Percentiles rank a stretch among this genome's conserved stretches.
phyloP scores from a whole-genome alignment of 2,113 vertebrate genomes.

The Opisthocomus hoazin region DNA sequence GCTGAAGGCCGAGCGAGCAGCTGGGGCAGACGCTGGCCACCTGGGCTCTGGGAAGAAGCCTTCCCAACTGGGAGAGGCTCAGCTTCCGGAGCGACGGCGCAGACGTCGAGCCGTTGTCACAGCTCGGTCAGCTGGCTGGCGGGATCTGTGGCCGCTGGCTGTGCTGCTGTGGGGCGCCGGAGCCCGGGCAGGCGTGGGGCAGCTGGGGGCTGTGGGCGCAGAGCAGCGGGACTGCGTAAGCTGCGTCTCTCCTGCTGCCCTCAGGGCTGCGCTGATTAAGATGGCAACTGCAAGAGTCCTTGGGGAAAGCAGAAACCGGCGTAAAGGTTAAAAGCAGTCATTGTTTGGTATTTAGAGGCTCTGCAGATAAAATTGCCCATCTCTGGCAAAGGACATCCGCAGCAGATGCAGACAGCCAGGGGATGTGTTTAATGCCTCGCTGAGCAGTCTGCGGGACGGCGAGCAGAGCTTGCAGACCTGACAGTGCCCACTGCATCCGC shows the following conservation, averaged over 20 bases:
- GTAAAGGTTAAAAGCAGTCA: not conserved
- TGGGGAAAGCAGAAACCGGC: not conserved
- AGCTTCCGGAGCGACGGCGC: not conserved
- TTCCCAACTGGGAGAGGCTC: not conserved
- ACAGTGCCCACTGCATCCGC: not conserved
- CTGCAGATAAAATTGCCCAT: not conserved
- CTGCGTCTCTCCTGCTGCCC: not conserved
- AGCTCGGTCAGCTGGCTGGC: not conserved
- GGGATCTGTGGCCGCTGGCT: not conserved
- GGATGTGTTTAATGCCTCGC: fast-evolving
- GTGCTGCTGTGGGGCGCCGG: not conserved
- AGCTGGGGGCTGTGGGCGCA: not conserved
- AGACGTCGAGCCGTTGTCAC: not conserved
- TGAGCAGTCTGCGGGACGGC: not conserved
- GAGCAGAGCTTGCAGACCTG: not conserved
- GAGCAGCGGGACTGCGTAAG: fast-evolving
- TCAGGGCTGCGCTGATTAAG: not conserved
- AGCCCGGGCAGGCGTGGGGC: not conserved
- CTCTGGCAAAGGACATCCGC: not conserved
- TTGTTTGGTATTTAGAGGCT: not conserved
- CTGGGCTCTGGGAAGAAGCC: not conserved
- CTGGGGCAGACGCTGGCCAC: not conserved
- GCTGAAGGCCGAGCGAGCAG: not conserved
- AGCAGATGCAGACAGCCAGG: not conserved
- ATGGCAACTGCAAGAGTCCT: not conserved